These are phyloP conservation scores for Trichonephila clavipes DNA, from an alignment of 1,140 invertebrate genomes.

Conservation along the genomic window DNA sequence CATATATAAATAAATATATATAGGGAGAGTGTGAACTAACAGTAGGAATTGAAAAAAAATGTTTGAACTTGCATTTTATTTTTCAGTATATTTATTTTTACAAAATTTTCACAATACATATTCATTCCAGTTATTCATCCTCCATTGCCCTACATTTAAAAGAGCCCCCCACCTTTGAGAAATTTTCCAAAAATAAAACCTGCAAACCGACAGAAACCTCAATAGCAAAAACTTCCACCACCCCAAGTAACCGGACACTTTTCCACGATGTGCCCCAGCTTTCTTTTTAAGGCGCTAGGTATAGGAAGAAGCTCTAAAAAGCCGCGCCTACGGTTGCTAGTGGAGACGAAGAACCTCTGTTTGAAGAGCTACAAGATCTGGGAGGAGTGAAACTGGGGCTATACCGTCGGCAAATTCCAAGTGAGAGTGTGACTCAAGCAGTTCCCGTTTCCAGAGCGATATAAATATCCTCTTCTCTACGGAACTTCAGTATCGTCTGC, in stretches of 20 bases:
- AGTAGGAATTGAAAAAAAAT: too few species aligned
- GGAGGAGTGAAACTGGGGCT: constrained; percentile 14
- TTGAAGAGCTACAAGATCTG: background rate
- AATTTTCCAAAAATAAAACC: constrained; percentile 25
- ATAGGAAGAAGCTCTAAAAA: constrained; percentile 23
- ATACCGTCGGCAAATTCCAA: constrained; percentile 68
- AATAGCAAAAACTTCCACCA: background rate
- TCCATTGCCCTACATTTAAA: background rate
- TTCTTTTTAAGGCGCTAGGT: constrained; percentile 71
- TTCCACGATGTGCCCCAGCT: background rate
- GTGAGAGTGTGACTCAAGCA: constrained; percentile 63
- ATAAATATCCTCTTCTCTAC: constrained; percentile 56
- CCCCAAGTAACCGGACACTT: constrained; percentile 55
- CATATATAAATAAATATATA: too few species aligned
- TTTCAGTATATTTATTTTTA: too few species aligned
- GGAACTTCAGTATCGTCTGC: constrained; percentile 56
- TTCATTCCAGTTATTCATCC: background rate
- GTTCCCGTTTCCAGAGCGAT: constrained; percentile 60
- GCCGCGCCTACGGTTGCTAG: constrained; percentile 51
- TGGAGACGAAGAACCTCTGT: constrained; percentile 1
- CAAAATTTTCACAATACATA: background rate
- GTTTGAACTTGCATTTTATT: too few species aligned
- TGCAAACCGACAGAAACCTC: background rate
- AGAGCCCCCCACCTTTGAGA: background rate
- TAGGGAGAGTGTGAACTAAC: too few species aligned